phyloP scores from a whole-genome alignment of 2,113 vertebrate genomes.

The Picathartes gymnocephalus region DNA sequence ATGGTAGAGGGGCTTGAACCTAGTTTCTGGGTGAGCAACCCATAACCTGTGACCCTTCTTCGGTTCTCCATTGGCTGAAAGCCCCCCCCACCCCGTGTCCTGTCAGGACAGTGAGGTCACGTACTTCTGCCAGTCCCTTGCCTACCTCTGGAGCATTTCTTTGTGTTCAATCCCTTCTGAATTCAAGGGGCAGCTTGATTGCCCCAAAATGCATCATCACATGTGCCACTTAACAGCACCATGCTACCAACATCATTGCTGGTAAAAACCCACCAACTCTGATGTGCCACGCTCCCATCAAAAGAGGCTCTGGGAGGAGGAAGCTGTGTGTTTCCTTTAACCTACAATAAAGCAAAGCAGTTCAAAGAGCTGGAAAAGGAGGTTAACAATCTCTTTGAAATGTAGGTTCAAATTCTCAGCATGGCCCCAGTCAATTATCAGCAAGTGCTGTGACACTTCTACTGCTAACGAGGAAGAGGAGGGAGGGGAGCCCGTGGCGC shows the following conservation, averaged over 20 bases:
- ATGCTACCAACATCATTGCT: not conserved
- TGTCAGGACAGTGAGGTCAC: accelerated
- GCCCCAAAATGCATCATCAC: not conserved
- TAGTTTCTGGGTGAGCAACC: not conserved
- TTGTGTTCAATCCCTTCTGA: not conserved
- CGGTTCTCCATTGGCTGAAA: not conserved
- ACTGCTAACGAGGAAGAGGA: not conserved
- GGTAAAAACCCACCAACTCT: not conserved
- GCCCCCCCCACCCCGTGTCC: accelerated
- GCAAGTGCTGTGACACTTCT: not conserved
- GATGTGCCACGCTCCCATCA: not conserved
- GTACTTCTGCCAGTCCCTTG: not conserved
- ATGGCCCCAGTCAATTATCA: not conserved
- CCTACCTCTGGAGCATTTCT: not conserved
- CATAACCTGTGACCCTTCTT: not conserved
- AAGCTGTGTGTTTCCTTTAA: not conserved
- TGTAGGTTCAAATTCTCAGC: constrained; percentile 30
- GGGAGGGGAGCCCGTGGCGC: not conserved
- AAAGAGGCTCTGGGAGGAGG: not conserved
- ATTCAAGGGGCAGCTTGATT: not conserved
- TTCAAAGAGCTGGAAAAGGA: constrained; percentile 38
- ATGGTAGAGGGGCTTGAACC: not conserved
- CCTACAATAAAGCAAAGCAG: not conserved
- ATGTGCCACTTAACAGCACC: not conserved
- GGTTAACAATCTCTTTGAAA: constrained; percentile 46